Evolutionary conservation across 2,888 invertebrate genomes (phyloP).

Genomic region (Cryptosula pallasiana): DNA sequence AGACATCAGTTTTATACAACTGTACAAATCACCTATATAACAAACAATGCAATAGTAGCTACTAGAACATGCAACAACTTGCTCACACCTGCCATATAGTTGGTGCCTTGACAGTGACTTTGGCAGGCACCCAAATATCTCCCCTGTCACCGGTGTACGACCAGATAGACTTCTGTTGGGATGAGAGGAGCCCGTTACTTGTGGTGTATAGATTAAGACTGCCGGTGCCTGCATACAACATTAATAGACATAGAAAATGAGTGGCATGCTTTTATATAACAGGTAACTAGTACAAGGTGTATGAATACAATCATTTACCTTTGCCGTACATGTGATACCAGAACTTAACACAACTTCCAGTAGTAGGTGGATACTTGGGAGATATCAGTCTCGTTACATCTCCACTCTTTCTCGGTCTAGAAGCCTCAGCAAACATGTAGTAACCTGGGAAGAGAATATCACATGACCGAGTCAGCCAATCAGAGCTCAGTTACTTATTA

Average conservation of each 20-base stretch:
- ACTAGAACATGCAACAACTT: not conserved
- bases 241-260: too few relatives aligned
- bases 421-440: slow-evolving; percentile 30
- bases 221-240: slow-evolving; percentile 34
- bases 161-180: slow-evolving; percentile 33
- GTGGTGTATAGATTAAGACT: slow-evolving; percentile 35
- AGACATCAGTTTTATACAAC: not conserved
- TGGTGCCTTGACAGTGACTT: slow-evolving; percentile 33
- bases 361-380: slow-evolving; percentile 31
- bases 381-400: slow-evolving; percentile 32
- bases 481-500: too few relatives aligned
- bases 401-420: slow-evolving; percentile 27
- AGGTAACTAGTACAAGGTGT: too few relatives aligned
- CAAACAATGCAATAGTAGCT: not conserved
- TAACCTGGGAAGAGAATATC: slow-evolving; percentile 28
- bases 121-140: slow-evolving; percentile 38
- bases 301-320: too few relatives aligned
- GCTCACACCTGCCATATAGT: slow-evolving; percentile 21
- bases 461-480: too few relatives aligned
- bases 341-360: slow-evolving; percentile 29
- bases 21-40: not conserved
- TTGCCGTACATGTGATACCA: slow-evolving; percentile 32
- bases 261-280: too few relatives aligned
- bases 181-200: not conserved
- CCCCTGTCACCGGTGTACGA: slow-evolving; percentile 39